Evolutionary conservation across 2,113 vertebrate genomes (phyloP).

Genomic region (Mellivora capensis): DNA sequence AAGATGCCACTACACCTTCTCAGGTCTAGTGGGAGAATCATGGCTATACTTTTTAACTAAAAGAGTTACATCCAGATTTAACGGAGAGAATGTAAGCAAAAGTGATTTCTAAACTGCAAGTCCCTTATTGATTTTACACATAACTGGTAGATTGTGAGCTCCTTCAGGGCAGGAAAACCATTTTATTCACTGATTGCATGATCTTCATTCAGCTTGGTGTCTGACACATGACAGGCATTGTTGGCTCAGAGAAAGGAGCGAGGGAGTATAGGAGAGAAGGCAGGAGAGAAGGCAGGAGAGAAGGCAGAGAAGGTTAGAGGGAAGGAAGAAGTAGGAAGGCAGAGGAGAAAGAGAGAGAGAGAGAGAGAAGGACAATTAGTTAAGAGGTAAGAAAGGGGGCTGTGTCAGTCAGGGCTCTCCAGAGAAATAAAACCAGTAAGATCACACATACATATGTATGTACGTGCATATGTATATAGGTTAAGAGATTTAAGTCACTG

Average conservation of each 20-base stretch:
- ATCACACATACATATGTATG: neutral
- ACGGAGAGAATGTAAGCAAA: neutral
- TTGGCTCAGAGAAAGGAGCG: neutral
- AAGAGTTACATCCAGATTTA: neutral
- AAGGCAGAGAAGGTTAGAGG: neutral
- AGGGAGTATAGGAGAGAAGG: neutral
- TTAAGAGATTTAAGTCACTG: neutral
- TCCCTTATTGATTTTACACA: neutral
- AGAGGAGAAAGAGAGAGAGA: neutral
- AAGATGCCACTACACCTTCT: neutral
- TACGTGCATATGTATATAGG: accelerated
- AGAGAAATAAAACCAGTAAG: neutral
- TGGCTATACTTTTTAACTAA: neutral
- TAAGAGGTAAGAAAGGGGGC: neutral
- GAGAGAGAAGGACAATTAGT: neutral
- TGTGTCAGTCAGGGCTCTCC: neutral
- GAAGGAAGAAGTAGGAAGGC: neutral
- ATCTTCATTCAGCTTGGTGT: neutral
- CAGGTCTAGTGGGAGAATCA: neutral
- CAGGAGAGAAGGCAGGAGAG: neutral
- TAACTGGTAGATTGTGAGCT: neutral
- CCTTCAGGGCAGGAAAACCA: neutral
- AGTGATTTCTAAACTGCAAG: neutral
- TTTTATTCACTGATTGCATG: neutral
- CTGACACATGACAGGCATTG: neutral